Evolutionary conservation across 2,113 vertebrate genomes (phyloP), one percentile per base, ranked within the genome.

Genomic region (Perca flavescens): DNA sequence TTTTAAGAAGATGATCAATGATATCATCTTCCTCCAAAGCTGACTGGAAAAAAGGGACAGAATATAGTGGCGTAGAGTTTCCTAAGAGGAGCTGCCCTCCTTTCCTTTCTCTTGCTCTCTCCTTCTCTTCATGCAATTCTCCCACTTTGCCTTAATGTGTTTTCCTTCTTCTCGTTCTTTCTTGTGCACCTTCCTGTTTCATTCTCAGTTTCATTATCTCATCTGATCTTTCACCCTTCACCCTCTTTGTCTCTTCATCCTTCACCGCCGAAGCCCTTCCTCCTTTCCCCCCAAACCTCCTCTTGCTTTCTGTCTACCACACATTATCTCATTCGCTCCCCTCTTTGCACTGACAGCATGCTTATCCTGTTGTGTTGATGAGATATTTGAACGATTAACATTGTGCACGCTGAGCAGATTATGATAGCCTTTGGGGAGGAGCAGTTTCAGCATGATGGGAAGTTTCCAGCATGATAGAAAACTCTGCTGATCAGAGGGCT

Each of bases 1-100:
- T 90, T 91, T 94, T 88, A 91, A 92, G 86, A 92, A 92, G 67
- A 92, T 92, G 93, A 95, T 94, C 94, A 91, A 94, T 92, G 91
- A 80, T 93, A 92, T 95, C 90, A 77, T 90, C 84, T 94, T 94
- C 77, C 77, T 89, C 88, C 63, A 49, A 79, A 62, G 80, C 78
- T 89, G 88, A 80, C 76, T 83, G 84, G 67, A 79, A 88, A 88
- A 78, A 47, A 81, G 40, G 74, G 77, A 75, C 69, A 61, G 69
- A 76, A 66, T 60, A 62, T 15, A 68, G 78, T 47, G 88, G 91
- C 66, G 5, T 93, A 82, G 88, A 89, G 83, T 94, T 94, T 92
- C 94, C 83, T 60, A 47, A 65, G 73, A 89, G 52, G 65, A 87
- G 69, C 80, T 36, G 40, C 49, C 75, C 67, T 10, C 56, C 28